A percentile compares a stretch with the other conserved stretches of the same genome.
phyloP scores from a whole-genome alignment of 2,113 vertebrate species.

The Hippocampus comes region DNA sequence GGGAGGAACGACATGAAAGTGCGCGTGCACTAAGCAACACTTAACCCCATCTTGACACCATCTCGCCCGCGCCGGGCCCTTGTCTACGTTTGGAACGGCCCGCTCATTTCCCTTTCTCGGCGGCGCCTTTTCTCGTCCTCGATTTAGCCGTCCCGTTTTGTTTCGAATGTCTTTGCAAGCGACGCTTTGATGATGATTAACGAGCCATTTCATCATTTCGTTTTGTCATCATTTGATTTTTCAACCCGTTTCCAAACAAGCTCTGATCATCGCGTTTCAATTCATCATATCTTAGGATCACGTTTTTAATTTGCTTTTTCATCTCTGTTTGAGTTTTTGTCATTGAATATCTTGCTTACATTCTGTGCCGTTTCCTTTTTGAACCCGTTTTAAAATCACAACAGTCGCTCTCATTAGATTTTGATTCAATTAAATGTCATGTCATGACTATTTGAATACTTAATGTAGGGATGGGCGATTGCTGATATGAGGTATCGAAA shows the following conservation, averaged over 20 bases:
- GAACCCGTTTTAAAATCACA: not conserved
- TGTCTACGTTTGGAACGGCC: constrained; percentile 17
- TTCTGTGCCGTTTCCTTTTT: not conserved
- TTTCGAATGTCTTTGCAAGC: too few species aligned
- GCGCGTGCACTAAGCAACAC: constrained; percentile 41
- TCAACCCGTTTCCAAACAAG: too few species aligned
- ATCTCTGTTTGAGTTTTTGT: not conserved
- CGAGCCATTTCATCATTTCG: not conserved
- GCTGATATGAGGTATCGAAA: too few species aligned
- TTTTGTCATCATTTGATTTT: not conserved
- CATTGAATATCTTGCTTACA: not conserved
- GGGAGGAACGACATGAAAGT: constrained; percentile 5
- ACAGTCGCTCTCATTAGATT: not conserved
- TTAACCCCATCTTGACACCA: constrained; percentile 65
- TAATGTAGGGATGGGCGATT: not conserved
- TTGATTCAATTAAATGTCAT: not conserved
- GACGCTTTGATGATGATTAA: too few species aligned
- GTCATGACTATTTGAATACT: not conserved
- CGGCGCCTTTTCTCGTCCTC: constrained; percentile 8
- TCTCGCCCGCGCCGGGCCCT: constrained; percentile 1
- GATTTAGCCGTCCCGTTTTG: too few species aligned
- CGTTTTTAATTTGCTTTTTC: not conserved
- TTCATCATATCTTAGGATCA: too few species aligned
- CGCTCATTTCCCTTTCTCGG: not conserved
- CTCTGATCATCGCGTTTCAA: too few species aligned